Conservation (phyloP, 2,113 vertebrate genomes). For the Tretioscincus oriximinensis region DNA sequence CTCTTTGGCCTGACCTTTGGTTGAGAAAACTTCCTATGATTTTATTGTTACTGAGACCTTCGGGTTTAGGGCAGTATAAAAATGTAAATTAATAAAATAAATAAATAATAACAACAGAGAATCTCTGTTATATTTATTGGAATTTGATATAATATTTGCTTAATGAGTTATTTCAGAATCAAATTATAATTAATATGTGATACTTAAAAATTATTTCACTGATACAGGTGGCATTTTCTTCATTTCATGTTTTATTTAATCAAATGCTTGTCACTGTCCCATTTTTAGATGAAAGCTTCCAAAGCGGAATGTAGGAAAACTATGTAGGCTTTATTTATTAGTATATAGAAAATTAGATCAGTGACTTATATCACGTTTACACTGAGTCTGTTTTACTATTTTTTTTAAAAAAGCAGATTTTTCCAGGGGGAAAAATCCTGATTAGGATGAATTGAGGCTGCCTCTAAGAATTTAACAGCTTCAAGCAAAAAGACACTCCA, state of each 20-base stretch:
- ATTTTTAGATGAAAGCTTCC: conserved; percentile 38
- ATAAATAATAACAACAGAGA: too few relatives aligned
- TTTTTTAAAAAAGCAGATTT: conserved; percentile 38
- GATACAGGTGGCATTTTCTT: conserved; percentile 46
- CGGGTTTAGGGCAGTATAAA: too few relatives aligned
- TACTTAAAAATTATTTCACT: conserved; percentile 53
- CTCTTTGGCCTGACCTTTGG: too few relatives aligned
- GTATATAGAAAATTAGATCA: conserved; percentile 46
- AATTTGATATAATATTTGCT: not conserved
- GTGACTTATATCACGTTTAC: conserved; percentile 36
- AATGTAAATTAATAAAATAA: too few relatives aligned
- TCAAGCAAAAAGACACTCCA: not conserved
- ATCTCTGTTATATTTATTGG: not conserved
- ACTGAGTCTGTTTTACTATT: conserved; percentile 48
- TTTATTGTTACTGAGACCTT: too few relatives aligned
- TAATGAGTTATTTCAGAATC: conserved; percentile 20
- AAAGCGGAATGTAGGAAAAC: conserved; percentile 51
- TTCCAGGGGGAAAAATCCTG: conserved; percentile 9
- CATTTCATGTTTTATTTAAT: conserved; percentile 52
- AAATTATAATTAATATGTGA: conserved; percentile 52
- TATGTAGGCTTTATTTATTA: conserved; percentile 57
- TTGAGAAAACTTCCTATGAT: too few relatives aligned
- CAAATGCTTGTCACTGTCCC: conserved; percentile 46
- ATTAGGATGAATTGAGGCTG: conserved; percentile 40
- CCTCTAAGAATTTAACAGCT: not conserved